phyloP scores from a whole-genome alignment of 1,140 invertebrate species.

The Drosophila repleta region DNA sequence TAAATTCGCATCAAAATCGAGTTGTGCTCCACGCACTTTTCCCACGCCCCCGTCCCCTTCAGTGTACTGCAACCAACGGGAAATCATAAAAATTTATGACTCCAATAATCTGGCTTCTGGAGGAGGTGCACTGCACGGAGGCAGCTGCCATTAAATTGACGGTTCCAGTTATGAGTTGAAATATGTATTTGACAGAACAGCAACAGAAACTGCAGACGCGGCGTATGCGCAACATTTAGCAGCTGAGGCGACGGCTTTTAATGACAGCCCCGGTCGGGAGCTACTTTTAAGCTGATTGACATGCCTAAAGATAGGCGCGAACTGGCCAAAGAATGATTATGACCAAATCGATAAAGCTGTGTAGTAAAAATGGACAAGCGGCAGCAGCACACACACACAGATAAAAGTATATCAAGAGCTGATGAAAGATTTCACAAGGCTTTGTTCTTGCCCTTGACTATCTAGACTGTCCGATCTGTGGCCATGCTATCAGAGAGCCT shows the following conservation, averaged over 20 bases:
- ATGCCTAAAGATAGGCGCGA: constrained; percentile 40
- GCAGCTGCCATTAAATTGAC: constrained; percentile 33
- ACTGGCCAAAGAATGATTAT: constrained; percentile 46
- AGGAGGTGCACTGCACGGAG: not conserved
- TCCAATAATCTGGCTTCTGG: constrained; percentile 57
- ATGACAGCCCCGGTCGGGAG: constrained; percentile 1
- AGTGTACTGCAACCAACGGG: constrained; percentile 54
- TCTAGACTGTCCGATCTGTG: constrained; percentile 63
- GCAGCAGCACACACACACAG: constrained; percentile 10
- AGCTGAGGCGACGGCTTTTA: constrained; percentile 21
- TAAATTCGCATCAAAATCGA: constrained; percentile 71
- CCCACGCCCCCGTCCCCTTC: constrained; percentile 39
- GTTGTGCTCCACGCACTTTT: constrained; percentile 42
- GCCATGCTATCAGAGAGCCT: constrained; percentile 58
- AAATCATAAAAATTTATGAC: constrained; percentile 79
- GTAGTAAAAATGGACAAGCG: not conserved
- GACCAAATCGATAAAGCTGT: constrained; percentile 46
- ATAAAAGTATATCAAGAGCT: too few species aligned
- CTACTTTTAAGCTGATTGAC: constrained; percentile 36
- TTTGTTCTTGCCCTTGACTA: constrained; percentile 24
- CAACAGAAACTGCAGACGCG: constrained; percentile 4
- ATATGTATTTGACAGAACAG: not conserved
- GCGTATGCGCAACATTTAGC: constrained; percentile 38
- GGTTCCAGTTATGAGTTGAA: constrained; percentile 40
- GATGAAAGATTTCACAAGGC: constrained; percentile 25